These are phyloP conservation scores for Aphelenchoides fujianensis DNA, from an alignment of 1,140 invertebrate species.

Conservation along the genomic window DNA sequence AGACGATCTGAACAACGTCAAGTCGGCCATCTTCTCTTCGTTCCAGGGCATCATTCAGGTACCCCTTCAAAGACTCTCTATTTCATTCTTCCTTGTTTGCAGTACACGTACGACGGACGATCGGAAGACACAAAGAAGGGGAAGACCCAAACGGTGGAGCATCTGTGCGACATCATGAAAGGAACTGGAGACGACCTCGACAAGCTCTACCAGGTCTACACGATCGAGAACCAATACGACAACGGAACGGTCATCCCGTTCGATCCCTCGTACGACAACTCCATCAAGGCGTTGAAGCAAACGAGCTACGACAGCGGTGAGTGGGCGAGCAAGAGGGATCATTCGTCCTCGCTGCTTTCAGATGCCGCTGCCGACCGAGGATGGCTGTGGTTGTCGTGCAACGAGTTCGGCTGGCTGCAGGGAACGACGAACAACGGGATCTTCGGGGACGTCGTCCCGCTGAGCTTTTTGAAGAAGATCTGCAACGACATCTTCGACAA, in stretches of 20 bases:
- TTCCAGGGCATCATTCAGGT: constrained; percentile 45
- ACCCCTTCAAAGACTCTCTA: constrained; percentile 21
- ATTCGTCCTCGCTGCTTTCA: constrained; percentile 16
- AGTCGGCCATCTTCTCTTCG: constrained; percentile 16
- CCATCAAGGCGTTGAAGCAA: neutral
- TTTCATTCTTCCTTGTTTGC: neutral
- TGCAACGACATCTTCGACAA: constrained; percentile 21
- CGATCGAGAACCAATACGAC: neutral
- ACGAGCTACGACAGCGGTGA: neutral
- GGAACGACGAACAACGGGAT: constrained; percentile 29
- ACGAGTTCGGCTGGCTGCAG: constrained; percentile 41
- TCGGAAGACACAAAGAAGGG: neutral
- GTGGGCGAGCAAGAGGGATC: too few species aligned
- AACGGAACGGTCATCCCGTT: neutral
- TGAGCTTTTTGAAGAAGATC: constrained; percentile 19
- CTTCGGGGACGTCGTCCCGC: constrained; percentile 18
- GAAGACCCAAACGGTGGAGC: neutral
- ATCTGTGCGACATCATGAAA: neutral
- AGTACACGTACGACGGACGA: neutral
- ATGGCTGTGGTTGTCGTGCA: constrained; percentile 41
- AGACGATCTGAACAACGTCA: constrained; percentile 21
- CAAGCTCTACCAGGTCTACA: neutral
- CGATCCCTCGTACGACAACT: neutral
- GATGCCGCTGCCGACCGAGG: constrained; percentile 33
- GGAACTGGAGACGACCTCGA: neutral